Evolutionary conservation across 2,797 vertebrate species (phyloP).

Genomic region (Sebastes matsubarae): DNA sequence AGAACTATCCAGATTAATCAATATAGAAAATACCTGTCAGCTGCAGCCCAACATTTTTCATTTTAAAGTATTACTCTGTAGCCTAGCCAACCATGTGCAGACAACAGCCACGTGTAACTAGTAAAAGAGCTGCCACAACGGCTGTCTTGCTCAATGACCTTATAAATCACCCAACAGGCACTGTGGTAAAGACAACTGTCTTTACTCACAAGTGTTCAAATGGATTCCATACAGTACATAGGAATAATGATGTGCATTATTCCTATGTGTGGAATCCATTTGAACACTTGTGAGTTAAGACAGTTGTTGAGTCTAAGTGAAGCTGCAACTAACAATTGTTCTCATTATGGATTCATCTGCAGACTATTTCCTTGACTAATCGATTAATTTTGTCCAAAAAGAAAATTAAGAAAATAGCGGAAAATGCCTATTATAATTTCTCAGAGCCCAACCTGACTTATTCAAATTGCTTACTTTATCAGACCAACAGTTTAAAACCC

Average conservation of each 20-base stretch:
- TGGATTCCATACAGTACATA: not conserved
- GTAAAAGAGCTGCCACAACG: constrained; percentile 40
- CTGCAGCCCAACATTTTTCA: not conserved
- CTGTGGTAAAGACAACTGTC: not conserved
- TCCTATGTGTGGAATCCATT: not conserved
- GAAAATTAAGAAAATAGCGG: not conserved
- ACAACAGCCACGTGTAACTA: constrained; percentile 30
- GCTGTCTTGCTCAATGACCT: constrained; percentile 34
- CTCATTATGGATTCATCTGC: not conserved
- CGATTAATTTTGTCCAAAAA: not conserved
- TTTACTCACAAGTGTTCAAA: not conserved
- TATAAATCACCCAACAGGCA: constrained; percentile 52
- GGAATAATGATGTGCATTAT: constrained; percentile 11
- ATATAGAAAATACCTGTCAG: not conserved
- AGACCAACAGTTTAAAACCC: not conserved
- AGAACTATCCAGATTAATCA: not conserved
- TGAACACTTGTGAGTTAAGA: not conserved
- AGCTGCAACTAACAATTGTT: not conserved
- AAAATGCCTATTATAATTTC: not conserved
- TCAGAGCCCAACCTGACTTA: not conserved
- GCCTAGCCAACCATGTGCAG: constrained; percentile 25
- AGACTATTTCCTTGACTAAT: not conserved
- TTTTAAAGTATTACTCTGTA: constrained; percentile 15
- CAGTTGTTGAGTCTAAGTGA: not conserved
- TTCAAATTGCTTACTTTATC: not conserved